Evolutionary conservation across 2,888 invertebrate genomes (phyloP).

Genomic region (Dasysyrphus albostriatus): DNA sequence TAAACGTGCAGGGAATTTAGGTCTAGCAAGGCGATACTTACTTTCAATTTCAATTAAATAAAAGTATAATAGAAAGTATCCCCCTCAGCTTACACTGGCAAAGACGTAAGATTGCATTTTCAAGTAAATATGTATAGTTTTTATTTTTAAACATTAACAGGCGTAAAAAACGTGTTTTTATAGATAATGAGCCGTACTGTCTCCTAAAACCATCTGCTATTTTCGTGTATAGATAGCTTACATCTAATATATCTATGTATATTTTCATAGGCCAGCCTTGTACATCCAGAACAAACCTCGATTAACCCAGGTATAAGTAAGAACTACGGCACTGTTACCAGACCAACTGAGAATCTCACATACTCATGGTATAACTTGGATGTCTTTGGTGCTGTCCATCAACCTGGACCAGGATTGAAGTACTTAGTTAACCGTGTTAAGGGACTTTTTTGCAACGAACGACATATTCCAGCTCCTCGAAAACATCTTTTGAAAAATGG

Average conservation of each 20-base stretch:
- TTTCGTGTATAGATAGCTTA: too few relatives aligned
- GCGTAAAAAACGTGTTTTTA: too few relatives aligned
- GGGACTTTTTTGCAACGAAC: constrained; percentile 81
- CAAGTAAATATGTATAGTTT: too few relatives aligned
- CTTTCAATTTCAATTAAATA: too few relatives aligned
- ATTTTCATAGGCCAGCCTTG: constrained; percentile 22
- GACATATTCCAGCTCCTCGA: constrained; percentile 83
- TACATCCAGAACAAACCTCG: constrained; percentile 78
- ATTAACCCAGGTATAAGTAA: constrained; percentile 79
- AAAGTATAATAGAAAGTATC: too few relatives aligned
- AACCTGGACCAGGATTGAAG: constrained; percentile 82
- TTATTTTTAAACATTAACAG: too few relatives aligned
- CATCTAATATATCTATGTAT: neutral
- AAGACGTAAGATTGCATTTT: too few relatives aligned
- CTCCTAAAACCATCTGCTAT: too few relatives aligned
- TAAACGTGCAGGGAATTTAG: too few relatives aligned
- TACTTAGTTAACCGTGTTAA: constrained; percentile 85
- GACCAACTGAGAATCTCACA: constrained; percentile 84
- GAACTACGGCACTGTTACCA: constrained; percentile 81
- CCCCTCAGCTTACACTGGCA: too few relatives aligned
- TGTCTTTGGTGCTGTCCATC: constrained; percentile 88
- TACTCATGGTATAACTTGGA: constrained; percentile 93
- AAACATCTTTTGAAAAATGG: constrained; percentile 91
- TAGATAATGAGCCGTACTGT: too few relatives aligned
- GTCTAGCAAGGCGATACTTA: too few relatives aligned